Evolutionary conservation across 2,797 vertebrate species (phyloP).

Genomic region (Selene dorsalis): DNA sequence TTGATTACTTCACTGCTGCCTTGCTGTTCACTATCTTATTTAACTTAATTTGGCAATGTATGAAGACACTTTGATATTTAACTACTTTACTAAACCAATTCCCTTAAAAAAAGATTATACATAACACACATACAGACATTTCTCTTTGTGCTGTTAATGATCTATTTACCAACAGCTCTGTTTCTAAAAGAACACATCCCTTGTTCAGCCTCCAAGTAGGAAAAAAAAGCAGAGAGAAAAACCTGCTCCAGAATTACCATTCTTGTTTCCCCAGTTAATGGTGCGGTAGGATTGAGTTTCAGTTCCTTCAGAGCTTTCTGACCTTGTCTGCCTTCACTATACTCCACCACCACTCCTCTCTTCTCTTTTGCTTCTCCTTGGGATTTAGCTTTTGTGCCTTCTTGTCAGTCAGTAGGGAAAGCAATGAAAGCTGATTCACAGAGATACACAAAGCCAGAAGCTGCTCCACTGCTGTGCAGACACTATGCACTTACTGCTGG

Average conservation of each 20-base stretch:
- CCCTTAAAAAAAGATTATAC: slow-evolving; percentile 15
- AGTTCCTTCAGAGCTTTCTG: slow-evolving; percentile 83
- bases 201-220: slow-evolving; percentile 17
- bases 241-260: slow-evolving; percentile 65
- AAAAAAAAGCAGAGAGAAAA: slow-evolving; percentile 28
- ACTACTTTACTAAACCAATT: neutral
- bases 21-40: neutral
- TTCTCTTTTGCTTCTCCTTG: slow-evolving; percentile 72
- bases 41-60: neutral
- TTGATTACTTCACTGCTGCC: neutral
- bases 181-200: slow-evolving; percentile 16
- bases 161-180: slow-evolving; percentile 31
- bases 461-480: slow-evolving; percentile 71
- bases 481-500: slow-evolving; percentile 63
- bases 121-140: slow-evolving; percentile 19
- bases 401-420: slow-evolving; percentile 87
- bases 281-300: slow-evolving; percentile 83
- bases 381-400: slow-evolving; percentile 89
- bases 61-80: slow-evolving; percentile 23
- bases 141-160: slow-evolving; percentile 39
- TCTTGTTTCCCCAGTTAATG: slow-evolving; percentile 73
- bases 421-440: slow-evolving; percentile 83
- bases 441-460: slow-evolving; percentile 86
- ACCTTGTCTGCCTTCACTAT: slow-evolving; percentile 83
- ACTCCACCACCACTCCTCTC: slow-evolving; percentile 72